Percentiles rank a stretch among this genome's conserved stretches.
Conservation (phyloP, 1,140 invertebrate species). For the Habropoda laboriosa region DNA sequence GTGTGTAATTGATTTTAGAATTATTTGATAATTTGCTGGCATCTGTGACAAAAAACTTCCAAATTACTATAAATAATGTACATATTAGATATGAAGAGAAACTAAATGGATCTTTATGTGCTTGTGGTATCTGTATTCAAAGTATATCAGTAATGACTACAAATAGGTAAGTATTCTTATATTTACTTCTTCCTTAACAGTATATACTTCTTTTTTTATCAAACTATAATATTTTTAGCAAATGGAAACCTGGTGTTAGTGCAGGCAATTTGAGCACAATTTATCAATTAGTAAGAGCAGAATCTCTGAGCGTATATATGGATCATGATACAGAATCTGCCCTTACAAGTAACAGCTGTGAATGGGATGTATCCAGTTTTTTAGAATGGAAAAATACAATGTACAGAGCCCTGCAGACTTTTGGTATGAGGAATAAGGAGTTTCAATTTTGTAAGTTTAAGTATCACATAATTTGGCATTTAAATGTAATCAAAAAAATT, state of each 20-base stretch:
- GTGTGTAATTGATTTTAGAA: constrained; percentile 68
- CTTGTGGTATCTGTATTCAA: constrained; percentile 91
- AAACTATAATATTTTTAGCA: constrained; percentile 84
- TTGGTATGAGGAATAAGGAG: constrained; percentile 87
- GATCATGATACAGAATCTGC: constrained; percentile 84
- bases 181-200: neutral
- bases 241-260: constrained; percentile 90
- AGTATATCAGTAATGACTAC: constrained; percentile 90
- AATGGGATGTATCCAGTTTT: constrained; percentile 84
- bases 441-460: constrained; percentile 88
- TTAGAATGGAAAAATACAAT: constrained; percentile 87
- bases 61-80: constrained; percentile 90
- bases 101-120: constrained; percentile 85
- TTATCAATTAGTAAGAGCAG: constrained; percentile 90
- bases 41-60: constrained; percentile 90
- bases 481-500: neutral
- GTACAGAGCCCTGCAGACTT: constrained; percentile 88
- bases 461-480: neutral
- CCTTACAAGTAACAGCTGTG: constrained; percentile 79
- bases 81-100: constrained; percentile 93
- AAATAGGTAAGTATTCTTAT: constrained; percentile 84
- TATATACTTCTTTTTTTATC: neutral
- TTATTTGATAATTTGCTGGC: constrained; percentile 89
- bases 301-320: constrained; percentile 90
- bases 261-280: constrained; percentile 85